Conservation (phyloP, 2,888 invertebrate genomes). For the Macrophya annulata region DNA sequence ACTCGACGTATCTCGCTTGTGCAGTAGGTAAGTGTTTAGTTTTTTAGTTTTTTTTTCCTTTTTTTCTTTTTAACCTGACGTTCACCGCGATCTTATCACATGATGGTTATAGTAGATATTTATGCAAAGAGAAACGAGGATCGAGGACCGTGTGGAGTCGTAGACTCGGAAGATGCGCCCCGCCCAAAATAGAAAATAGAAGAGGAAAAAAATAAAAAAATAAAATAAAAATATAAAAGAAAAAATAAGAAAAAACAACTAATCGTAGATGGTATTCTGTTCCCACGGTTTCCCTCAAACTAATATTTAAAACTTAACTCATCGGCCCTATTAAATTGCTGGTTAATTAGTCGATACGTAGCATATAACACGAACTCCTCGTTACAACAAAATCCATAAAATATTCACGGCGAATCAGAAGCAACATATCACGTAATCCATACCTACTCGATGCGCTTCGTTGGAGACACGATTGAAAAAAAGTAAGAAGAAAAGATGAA, state of each 20-base stretch:
- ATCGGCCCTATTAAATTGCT: slow-evolving; percentile 30
- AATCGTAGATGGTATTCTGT: slow-evolving; percentile 5
- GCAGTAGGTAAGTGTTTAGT: neutral
- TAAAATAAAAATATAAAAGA: neutral
- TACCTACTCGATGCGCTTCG: neutral
- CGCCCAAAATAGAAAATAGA: slow-evolving; percentile 7
- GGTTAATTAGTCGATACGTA: slow-evolving; percentile 47
- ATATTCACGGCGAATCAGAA: slow-evolving; percentile 25
- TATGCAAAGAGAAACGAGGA: slow-evolving; percentile 47
- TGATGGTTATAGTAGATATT: slow-evolving; percentile 20
- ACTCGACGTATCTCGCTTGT: neutral
- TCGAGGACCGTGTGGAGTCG: slow-evolving; percentile 25
- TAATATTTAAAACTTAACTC: slow-evolving; percentile 29
- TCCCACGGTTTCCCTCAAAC: slow-evolving; percentile 49
- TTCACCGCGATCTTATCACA: slow-evolving; percentile 43
- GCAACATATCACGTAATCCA: neutral
- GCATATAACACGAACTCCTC: slow-evolving; percentile 19
- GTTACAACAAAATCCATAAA: slow-evolving; percentile 10
- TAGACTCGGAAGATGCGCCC: slow-evolving; percentile 6
- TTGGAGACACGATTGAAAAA: neutral
- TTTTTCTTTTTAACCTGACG: neutral
- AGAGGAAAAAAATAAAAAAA: neutral
- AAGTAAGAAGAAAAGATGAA: neutral
- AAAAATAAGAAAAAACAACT: neutral
- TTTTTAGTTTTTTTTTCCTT: too few relatives aligned